These are phyloP conservation scores for Chelonus formosanus DNA, from an alignment of 2,888 invertebrate species.

Conservation along the genomic window DNA sequence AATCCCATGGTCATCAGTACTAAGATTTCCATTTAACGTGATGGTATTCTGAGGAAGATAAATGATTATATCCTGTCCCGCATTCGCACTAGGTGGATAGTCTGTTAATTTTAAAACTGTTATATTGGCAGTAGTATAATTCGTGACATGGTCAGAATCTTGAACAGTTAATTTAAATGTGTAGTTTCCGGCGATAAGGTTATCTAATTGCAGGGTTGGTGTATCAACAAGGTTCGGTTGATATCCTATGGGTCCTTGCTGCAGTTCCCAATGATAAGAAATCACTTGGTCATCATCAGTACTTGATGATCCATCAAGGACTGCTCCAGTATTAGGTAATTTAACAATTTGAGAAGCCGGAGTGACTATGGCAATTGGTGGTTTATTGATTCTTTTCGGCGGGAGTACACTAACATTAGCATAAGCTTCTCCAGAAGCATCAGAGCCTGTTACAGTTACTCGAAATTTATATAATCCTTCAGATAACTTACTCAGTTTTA, in stretches of 20 bases:
- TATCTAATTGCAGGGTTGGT: slow-evolving; percentile 84
- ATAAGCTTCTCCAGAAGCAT: slow-evolving; percentile 80
- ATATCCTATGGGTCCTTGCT: slow-evolving; percentile 86
- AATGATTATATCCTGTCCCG: slow-evolving; percentile 88
- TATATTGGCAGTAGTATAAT: slow-evolving; percentile 87
- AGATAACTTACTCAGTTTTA: slow-evolving; percentile 83
- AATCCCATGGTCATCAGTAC: slow-evolving; percentile 93
- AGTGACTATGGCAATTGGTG: slow-evolving; percentile 86
- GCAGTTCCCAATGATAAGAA: slow-evolving; percentile 92
- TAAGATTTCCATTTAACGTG: slow-evolving; percentile 87
- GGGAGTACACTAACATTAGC: slow-evolving; percentile 92
- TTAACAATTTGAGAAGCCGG: slow-evolving; percentile 88
- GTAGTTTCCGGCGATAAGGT: slow-evolving; percentile 89
- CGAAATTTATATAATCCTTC: slow-evolving; percentile 91
- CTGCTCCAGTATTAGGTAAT: slow-evolving; percentile 87
- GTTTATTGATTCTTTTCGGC: slow-evolving; percentile 80
- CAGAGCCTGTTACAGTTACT: slow-evolving; percentile 82
- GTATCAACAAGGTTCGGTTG: slow-evolving; percentile 81
- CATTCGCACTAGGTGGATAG: slow-evolving; percentile 95
- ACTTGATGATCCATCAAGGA: slow-evolving; percentile 84
- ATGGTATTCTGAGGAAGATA: slow-evolving; percentile 87
- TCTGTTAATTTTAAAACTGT: slow-evolving; percentile 91
- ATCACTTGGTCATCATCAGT: slow-evolving; percentile 86
- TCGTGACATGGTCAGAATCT: slow-evolving; percentile 87
- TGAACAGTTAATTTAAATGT: slow-evolving; percentile 90